phyloP scores from a whole-genome alignment of 2,797 vertebrate genomes.

The Vultur gryphus region DNA sequence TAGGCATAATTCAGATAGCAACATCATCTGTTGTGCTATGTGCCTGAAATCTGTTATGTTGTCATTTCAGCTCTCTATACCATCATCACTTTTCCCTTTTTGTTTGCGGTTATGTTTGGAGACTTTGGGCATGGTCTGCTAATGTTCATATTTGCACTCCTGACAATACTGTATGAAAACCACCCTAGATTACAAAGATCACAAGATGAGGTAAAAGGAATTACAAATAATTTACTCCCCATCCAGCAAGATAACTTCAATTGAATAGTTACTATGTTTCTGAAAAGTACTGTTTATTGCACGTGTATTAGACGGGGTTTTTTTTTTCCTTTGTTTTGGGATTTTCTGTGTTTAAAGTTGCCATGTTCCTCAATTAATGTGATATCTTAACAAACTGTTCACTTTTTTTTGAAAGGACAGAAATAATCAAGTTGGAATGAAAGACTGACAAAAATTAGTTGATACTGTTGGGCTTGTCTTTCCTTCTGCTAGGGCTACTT shows the following conservation, averaged over 20 bases:
- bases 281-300: neutral
- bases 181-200: conserved; percentile 80
- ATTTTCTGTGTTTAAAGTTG: neutral
- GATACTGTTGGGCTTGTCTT: neutral
- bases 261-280: neutral
- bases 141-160: conserved; percentile 87
- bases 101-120: conserved; percentile 98
- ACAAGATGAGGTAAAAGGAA: conserved; percentile 82
- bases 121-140: conserved; percentile 91
- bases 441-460: neutral
- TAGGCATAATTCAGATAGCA: neutral
- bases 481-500: neutral
- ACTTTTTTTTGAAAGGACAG: neutral
- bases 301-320: neutral
- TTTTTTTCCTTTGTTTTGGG: neutral
- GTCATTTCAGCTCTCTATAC: conserved; percentile 86
- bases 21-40: neutral
- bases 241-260: neutral
- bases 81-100: conserved; percentile 94
- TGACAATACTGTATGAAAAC: conserved; percentile 89
- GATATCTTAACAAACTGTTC: neutral
- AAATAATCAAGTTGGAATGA: neutral
- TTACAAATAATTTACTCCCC: neutral
- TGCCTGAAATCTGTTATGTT: neutral
- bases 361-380: neutral